A percentile compares a stretch with the other conserved stretches of the same genome.
Conservation (phyloP, 2,797 vertebrate genomes). For the Tolypeutes matacus region DNA sequence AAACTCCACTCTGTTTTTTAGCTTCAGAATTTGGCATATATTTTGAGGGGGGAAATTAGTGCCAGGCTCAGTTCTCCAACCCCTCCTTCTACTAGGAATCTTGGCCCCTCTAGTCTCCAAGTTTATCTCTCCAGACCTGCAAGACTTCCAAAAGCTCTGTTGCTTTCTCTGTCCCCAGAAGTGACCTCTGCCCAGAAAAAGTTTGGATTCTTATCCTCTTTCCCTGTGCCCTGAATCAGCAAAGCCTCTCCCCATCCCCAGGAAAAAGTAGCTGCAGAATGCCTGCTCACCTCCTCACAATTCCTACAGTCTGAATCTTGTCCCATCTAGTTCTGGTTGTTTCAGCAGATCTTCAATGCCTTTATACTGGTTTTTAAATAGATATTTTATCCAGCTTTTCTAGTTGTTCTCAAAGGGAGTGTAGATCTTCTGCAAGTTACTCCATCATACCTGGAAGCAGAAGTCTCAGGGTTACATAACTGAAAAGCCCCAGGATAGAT, state of each 20-base stretch:
- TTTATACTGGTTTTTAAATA: background rate
- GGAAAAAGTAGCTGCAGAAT: background rate
- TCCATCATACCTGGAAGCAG: background rate
- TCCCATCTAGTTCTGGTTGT: background rate
- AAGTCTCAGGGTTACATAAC: background rate
- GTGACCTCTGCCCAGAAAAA: background rate
- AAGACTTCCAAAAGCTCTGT: background rate
- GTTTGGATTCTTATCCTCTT: background rate
- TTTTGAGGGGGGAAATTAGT: background rate
- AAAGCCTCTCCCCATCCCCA: background rate
- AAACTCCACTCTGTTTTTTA: background rate
- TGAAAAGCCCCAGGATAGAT: background rate
- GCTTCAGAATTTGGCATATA: constrained; percentile 43
- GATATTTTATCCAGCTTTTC: background rate
- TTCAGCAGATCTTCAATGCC: background rate
- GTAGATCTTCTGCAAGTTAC: background rate
- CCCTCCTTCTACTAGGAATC: background rate
- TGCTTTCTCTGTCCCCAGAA: background rate
- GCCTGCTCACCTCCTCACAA: background rate
- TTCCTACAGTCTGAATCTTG: background rate
- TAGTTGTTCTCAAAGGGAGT: background rate
- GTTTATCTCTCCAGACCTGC: background rate
- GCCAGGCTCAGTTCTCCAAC: background rate
- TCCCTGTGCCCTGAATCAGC: background rate
- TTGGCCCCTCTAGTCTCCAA: background rate